phyloP scores from a whole-genome alignment of 2,797 vertebrate species.

The Phataginus tetradactyla region DNA sequence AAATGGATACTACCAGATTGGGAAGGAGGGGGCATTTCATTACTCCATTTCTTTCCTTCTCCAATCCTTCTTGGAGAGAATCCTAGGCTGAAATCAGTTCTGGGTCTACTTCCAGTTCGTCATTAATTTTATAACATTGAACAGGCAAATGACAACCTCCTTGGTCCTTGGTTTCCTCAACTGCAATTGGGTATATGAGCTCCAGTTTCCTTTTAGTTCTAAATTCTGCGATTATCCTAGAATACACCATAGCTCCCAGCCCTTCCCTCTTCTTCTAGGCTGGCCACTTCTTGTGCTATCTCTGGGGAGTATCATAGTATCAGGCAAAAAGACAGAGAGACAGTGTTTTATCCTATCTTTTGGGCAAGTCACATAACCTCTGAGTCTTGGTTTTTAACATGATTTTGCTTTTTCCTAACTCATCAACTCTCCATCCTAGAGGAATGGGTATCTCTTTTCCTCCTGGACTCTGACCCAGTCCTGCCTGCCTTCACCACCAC shows the following conservation, averaged over 20 bases:
- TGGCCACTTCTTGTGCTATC: background rate
- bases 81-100: background rate
- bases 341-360: background rate
- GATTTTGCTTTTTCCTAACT: conserved; percentile 14
- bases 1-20: background rate
- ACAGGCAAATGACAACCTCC: background rate
- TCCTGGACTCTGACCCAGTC: background rate
- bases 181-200: background rate
- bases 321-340: background rate
- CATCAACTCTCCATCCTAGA: background rate
- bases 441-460: background rate
- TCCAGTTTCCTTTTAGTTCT: background rate
- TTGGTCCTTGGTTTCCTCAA: background rate
- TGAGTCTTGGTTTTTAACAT: background rate
- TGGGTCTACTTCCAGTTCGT: background rate
- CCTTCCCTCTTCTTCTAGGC: background rate
- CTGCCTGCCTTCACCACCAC: background rate
- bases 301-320: background rate
- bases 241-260: background rate
- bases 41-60: background rate
- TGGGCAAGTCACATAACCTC: background rate
- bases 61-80: background rate
- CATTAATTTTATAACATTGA: background rate
- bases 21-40: background rate
- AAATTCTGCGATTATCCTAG: background rate